These are phyloP conservation scores for Chiroxiphia lanceolata DNA, from an alignment of 2,797 vertebrate genomes.

Conservation along the genomic window DNA sequence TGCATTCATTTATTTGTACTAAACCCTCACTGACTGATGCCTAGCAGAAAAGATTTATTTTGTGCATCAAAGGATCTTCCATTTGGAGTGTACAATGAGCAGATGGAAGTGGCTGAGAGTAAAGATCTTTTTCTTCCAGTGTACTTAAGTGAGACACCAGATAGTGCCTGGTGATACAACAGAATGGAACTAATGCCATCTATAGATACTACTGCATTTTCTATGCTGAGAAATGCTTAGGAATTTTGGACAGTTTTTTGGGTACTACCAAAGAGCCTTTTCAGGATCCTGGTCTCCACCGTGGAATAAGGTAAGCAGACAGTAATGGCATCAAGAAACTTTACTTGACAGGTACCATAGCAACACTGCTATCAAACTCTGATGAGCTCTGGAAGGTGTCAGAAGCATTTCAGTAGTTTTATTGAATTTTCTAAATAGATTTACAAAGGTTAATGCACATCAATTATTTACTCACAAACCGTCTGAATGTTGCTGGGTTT, in stretches of 20 bases:
- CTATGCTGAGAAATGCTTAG: not conserved
- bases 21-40: not conserved
- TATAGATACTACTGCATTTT: not conserved
- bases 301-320: not conserved
- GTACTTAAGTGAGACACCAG: not conserved
- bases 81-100: constrained; percentile 14
- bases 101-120: not conserved
- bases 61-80: constrained; percentile 6
- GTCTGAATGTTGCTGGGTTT: not conserved
- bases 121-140: constrained; percentile 3
- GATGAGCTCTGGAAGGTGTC: not conserved
- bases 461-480: not conserved
- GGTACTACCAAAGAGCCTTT: not conserved
- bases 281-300: not conserved
- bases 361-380: not conserved
- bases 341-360: not conserved
- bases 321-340: not conserved
- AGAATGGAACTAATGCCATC: not conserved
- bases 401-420: not conserved
- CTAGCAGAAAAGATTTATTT: constrained; percentile 26
- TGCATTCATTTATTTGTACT: constrained; percentile 32
- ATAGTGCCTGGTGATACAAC: not conserved
- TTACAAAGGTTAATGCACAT: not conserved
- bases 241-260: not conserved
- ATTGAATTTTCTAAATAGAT: not conserved